Conservation (phyloP, 1,140 invertebrate genomes). For the Hirudo medicinalis region DNA sequence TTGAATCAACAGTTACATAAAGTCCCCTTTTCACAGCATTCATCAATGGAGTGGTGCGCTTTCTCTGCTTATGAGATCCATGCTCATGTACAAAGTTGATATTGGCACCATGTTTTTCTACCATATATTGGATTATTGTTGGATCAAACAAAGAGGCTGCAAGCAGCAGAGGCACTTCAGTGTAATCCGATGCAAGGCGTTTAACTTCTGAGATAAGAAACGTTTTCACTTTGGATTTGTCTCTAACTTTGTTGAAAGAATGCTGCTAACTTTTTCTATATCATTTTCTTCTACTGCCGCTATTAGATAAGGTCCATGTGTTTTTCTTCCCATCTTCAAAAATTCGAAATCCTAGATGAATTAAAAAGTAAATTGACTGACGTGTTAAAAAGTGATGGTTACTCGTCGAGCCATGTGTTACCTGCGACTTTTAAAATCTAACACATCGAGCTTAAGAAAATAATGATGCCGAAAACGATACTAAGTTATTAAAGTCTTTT, state of each 20-base stretch:
- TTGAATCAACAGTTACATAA: conserved; percentile 20
- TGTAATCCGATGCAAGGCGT: conserved; percentile 21
- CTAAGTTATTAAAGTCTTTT: too few relatives aligned
- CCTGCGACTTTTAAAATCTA: too few relatives aligned
- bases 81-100: conserved; percentile 21
- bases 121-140: conserved; percentile 21
- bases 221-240: conserved; percentile 19
- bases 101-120: conserved; percentile 20
- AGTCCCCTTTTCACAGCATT: conserved; percentile 18
- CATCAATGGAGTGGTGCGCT: conserved; percentile 18
- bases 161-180: conserved; percentile 21
- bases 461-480: too few relatives aligned
- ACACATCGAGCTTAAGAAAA: too few relatives aligned
- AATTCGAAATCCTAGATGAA: too few relatives aligned
- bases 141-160: conserved; percentile 21
- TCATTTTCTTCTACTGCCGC: conserved; percentile 22
- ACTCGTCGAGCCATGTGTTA: too few relatives aligned
- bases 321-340: conserved; percentile 19
- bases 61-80: conserved; percentile 10
- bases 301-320: conserved; percentile 20
- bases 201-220: conserved; percentile 18
- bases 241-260: conserved; percentile 17
- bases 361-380: too few relatives aligned
- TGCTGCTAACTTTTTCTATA: conserved; percentile 20
- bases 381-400: too few relatives aligned